Percentiles rank a stretch among this genome's conserved stretches.
Evolutionary conservation across 1,140 invertebrate genomes (phyloP).

Genomic region (Acromyrmex heyeri): DNA sequence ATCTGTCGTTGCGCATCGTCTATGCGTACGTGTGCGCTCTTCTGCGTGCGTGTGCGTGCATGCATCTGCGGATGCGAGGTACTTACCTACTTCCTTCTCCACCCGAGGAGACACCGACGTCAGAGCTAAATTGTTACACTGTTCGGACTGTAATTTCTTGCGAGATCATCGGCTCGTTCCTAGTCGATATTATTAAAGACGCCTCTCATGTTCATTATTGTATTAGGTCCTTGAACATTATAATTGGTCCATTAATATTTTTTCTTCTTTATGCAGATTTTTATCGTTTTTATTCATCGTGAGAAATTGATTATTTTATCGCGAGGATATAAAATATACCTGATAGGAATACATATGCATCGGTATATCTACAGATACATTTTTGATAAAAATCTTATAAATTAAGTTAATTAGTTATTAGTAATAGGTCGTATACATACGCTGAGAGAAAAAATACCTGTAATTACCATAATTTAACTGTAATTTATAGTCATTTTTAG

Average conservation of each 20-base stretch:
- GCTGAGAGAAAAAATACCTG: too few species aligned
- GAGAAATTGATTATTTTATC: neutral
- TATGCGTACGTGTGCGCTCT: neutral
- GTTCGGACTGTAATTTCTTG: neutral
- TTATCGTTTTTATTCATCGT: neutral
- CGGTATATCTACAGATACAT: neutral
- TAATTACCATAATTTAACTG: too few species aligned
- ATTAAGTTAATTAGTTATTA: conserved; percentile 11
- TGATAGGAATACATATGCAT: neutral
- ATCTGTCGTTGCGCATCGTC: neutral
- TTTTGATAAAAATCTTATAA: neutral
- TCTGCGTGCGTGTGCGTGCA: neutral
- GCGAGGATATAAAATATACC: neutral
- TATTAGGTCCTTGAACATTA: neutral
- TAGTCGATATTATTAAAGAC: neutral
- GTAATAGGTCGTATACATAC: neutral
- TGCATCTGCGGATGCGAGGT: neutral
- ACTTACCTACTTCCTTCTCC: conserved; percentile 61
- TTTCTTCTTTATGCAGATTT: neutral
- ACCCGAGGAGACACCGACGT: conserved; percentile 33
- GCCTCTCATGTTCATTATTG: neutral
- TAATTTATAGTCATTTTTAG: too few species aligned
- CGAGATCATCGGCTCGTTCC: conserved; percentile 17
- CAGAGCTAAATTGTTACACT: conserved; percentile 1
- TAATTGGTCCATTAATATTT: neutral